phyloP scores from a whole-genome alignment of 53 echinoderm and acorn worm species.

The Crossaster papposus region DNA sequence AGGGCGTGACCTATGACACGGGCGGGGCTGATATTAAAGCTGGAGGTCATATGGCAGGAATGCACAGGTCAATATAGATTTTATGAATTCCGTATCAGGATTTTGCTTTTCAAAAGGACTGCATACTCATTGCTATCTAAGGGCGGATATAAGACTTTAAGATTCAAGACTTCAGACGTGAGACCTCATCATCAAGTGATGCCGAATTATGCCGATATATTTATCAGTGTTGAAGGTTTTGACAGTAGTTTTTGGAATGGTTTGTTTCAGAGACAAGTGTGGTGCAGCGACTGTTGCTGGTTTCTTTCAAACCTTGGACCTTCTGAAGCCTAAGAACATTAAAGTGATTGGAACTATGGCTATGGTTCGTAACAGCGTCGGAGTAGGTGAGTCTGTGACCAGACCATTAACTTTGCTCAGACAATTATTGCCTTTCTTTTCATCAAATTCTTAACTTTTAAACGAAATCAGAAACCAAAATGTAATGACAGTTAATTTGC shows the following conservation, averaged over 20 bases:
- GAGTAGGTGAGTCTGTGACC: constrained; percentile 75
- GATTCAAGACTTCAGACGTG: too few relatives aligned
- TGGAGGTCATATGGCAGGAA: constrained; percentile 91
- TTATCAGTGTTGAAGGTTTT: background rate
- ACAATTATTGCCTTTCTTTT: background rate
- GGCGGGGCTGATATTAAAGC: constrained; percentile 96
- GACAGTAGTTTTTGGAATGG: background rate
- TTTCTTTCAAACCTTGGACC: constrained; percentile 78
- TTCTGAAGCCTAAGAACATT: constrained; percentile 75
- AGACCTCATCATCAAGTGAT: background rate
- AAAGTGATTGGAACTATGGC: constrained; percentile 92
- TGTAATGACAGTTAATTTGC: background rate
- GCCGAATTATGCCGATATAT: background rate
- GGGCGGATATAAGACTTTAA: too few relatives aligned
- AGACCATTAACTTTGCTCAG: background rate
- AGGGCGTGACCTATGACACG: constrained; percentile 99
- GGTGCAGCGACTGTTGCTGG: constrained; percentile 96
- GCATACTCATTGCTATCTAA: too few relatives aligned
- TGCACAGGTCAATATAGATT: constrained; percentile 91
- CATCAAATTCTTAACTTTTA: too few relatives aligned
- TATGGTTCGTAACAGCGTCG: constrained; percentile 96
- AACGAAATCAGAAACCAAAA: background rate
- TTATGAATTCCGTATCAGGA: too few relatives aligned
- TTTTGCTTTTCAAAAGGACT: background rate
- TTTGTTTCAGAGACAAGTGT: constrained; percentile 84